phyloP scores from a whole-genome alignment of 1,140 invertebrate genomes.

The Sycophaga agraensis region DNA sequence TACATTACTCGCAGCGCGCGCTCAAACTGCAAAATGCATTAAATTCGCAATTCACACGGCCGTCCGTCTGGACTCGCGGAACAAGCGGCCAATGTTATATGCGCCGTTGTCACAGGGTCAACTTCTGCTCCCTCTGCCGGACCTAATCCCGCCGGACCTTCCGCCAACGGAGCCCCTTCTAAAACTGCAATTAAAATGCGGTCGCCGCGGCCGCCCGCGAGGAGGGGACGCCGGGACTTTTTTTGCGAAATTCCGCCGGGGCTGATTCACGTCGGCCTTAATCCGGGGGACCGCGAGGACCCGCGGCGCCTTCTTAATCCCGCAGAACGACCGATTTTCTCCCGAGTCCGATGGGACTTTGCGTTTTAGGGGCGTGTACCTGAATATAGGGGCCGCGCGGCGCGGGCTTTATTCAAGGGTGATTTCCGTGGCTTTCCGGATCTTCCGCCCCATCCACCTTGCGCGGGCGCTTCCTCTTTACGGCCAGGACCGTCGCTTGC shows the following conservation, averaged over 20 bases:
- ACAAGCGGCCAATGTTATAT: neutral
- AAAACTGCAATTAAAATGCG: too few relatives aligned
- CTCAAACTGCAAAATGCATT: too few relatives aligned
- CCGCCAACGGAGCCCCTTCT: too few relatives aligned
- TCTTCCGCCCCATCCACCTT: neutral
- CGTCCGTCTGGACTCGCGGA: neutral
- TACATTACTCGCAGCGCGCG: too few relatives aligned
- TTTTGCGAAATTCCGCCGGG: neutral
- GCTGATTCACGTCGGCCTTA: neutral
- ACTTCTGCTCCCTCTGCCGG: too few relatives aligned
- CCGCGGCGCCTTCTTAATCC: neutral
- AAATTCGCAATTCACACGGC: too few relatives aligned
- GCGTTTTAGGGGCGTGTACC: neutral
- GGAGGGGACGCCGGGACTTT: neutral
- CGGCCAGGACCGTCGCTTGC: too few relatives aligned
- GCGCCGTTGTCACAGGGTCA: too few relatives aligned
- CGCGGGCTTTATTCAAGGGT: neutral
- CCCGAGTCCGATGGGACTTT: too few relatives aligned
- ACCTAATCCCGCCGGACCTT: too few relatives aligned
- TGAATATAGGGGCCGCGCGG: too few relatives aligned
- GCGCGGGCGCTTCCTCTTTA: neutral
- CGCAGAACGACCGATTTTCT: conserved; percentile 8
- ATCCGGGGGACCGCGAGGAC: neutral
- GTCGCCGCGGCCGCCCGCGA: neutral
- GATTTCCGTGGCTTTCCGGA: neutral